These are phyloP conservation scores for Tonatia bakeri DNA, from an alignment of 2,113 vertebrate genomes.

Conservation along the genomic window DNA sequence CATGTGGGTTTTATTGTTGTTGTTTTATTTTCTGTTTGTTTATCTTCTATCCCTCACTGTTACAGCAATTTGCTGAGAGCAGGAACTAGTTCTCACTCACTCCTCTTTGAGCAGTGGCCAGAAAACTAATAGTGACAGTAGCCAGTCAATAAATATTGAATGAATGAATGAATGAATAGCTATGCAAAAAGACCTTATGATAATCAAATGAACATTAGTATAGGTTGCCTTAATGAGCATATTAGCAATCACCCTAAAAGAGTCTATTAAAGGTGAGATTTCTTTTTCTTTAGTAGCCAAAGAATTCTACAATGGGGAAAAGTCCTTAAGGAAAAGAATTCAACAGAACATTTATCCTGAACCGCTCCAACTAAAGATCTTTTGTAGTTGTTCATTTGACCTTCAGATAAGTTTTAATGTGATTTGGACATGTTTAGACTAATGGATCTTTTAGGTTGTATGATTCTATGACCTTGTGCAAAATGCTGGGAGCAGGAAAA, in stretches of 20 bases:
- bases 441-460: not conserved
- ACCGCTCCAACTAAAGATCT: not conserved
- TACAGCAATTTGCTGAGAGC: not conserved
- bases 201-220: not conserved
- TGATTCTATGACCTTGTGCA: not conserved
- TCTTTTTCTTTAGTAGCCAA: not conserved
- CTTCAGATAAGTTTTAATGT: slow-evolving; percentile 14
- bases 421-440: not conserved
- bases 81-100: not conserved
- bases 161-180: not conserved
- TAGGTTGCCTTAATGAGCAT: not conserved
- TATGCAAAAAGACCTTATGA: not conserved
- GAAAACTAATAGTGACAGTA: not conserved
- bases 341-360: not conserved
- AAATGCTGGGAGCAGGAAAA: not conserved
- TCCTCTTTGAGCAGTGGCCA: not conserved
- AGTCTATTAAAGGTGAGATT: not conserved
- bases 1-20: not conserved
- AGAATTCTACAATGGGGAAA: not conserved
- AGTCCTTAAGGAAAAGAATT: not conserved
- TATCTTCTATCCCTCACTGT: not conserved
- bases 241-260: not conserved
- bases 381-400: not conserved
- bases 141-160: not conserved
- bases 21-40: not conserved